These are phyloP conservation scores for Hystrix brachyura DNA, from an alignment of 2,113 vertebrate genomes.

Conservation along the genomic window DNA sequence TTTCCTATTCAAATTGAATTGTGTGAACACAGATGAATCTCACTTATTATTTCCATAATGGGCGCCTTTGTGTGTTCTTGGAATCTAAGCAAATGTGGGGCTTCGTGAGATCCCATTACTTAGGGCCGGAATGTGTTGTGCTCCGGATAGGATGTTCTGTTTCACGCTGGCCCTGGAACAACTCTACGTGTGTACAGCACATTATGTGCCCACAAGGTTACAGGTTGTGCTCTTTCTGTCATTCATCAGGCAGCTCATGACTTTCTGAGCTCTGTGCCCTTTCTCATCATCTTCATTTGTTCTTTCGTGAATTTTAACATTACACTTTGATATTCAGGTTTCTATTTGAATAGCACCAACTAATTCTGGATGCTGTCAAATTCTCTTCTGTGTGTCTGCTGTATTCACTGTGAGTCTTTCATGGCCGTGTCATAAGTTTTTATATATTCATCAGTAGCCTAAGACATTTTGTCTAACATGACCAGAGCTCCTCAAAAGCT, in stretches of 20 bases:
- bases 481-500: conserved; percentile 17
- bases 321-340: neutral
- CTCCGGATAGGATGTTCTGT: neutral
- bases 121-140: neutral
- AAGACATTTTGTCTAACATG: conserved; percentile 65
- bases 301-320: neutral
- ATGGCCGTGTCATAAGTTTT: neutral
- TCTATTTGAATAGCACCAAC: conserved; percentile 39
- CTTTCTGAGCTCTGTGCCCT: neutral
- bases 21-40: neutral
- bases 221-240: neutral
- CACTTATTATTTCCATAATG: conserved; percentile 29
- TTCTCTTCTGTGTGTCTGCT: neutral
- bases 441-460: neutral
- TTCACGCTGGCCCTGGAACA: neutral
- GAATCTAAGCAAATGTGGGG: neutral
- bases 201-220: neutral
- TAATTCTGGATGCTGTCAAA: neutral
- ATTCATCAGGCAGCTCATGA: neutral
- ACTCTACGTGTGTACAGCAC: neutral
- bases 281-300: neutral
- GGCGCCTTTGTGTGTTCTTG: neutral
- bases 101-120: neutral
- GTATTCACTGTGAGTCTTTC: neutral
- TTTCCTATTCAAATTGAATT: neutral